phyloP scores from a whole-genome alignment of 2,888 invertebrate genomes.

The Steromphala cineraria region DNA sequence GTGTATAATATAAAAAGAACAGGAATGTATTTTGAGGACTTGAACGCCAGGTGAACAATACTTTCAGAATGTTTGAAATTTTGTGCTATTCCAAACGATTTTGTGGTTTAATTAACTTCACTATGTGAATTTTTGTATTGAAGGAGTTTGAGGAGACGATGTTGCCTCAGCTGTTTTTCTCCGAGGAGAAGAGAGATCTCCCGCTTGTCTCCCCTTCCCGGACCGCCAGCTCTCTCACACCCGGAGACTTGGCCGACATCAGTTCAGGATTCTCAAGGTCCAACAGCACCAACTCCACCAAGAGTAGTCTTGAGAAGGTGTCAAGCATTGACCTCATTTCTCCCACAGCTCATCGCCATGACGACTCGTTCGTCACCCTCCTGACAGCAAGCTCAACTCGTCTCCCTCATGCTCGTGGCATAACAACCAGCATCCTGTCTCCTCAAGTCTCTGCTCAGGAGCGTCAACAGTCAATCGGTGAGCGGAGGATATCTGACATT shows the following conservation, averaged over 20 bases:
- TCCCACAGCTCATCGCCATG: not conserved
- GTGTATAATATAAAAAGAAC: no score
- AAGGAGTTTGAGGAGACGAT: not conserved
- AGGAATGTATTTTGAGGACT: no score
- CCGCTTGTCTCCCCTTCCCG: constrained; percentile 55
- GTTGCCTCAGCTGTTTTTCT: not conserved
- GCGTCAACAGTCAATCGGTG: not conserved
- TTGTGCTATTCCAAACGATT: no score
- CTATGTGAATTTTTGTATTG: no score
- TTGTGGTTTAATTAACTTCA: no score
- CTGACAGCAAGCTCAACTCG: not conserved
- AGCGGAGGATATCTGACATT: not conserved
- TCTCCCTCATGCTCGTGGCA: not conserved
- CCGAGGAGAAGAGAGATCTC: not conserved
- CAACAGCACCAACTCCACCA: constrained; percentile 31
- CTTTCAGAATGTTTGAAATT: no score
- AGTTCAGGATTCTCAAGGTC: constrained; percentile 51
- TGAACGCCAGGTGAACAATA: no score
- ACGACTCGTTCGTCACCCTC: not conserved
- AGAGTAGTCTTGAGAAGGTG: constrained; percentile 21
- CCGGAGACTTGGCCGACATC: constrained; percentile 66
- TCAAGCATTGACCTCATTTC: constrained; percentile 14
- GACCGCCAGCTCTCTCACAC: constrained; percentile 58
- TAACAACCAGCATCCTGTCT: not conserved
- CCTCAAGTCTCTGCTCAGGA: not conserved